Conservation (phyloP, 2,113 vertebrate genomes). For the Petrocephalus zakoni region DNA sequence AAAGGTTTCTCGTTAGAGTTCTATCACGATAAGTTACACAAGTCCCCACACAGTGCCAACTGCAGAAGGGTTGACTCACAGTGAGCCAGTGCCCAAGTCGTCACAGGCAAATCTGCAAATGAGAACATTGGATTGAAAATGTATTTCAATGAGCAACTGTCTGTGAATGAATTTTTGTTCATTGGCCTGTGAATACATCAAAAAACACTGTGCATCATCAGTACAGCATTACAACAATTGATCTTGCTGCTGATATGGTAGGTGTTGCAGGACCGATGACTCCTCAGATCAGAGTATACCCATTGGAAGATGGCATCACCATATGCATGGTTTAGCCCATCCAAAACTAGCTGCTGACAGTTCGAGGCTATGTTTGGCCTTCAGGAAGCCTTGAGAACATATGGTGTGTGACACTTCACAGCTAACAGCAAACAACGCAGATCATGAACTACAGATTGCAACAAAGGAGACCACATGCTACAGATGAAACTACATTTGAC, state of each 20-base stretch:
- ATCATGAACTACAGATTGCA: neutral
- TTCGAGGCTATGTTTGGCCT: neutral
- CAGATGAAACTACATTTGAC: neutral
- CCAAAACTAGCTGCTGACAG: neutral
- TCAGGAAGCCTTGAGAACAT: neutral
- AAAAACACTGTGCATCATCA: neutral
- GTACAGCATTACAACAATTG: neutral
- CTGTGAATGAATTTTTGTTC: neutral
- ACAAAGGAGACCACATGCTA: neutral
- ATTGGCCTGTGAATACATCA: neutral
- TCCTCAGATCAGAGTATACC: neutral
- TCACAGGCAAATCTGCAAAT: neutral
- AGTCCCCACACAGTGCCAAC: neutral
- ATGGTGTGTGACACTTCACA: neutral
- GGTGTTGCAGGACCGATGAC: neutral
- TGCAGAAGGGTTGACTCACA: neutral
- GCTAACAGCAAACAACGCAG: neutral
- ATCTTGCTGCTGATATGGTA: neutral
- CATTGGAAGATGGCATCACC: neutral
- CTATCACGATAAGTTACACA: neutral
- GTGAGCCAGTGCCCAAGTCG: neutral
- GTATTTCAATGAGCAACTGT: neutral
- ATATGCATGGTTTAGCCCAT: neutral
- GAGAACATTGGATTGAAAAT: neutral
- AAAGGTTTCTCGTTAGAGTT: neutral